Evolutionary conservation across 2,888 invertebrate species (phyloP).

Genomic region (Bugula neritina): DNA sequence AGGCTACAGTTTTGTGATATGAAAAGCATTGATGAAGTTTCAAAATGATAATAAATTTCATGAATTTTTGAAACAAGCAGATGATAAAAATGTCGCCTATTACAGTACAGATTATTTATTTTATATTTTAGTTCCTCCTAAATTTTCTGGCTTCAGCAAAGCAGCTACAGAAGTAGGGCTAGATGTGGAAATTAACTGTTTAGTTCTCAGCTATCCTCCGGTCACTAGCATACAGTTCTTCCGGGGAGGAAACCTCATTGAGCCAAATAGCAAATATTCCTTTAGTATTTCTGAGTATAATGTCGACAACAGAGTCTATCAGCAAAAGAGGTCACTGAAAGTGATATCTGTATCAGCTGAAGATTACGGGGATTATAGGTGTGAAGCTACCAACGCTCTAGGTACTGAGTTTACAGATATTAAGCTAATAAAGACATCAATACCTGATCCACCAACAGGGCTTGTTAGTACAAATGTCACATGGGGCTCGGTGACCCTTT

Average conservation of each 20-base stretch:
- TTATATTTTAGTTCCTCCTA: not conserved
- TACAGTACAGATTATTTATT: too few species aligned
- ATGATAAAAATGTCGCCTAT: too few species aligned
- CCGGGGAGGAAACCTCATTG: not conserved
- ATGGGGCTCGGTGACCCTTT: not conserved
- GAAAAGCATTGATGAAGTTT: too few species aligned
- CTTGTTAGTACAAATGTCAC: not conserved
- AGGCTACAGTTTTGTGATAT: too few species aligned
- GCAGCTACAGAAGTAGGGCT: not conserved
- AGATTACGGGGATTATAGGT: not conserved
- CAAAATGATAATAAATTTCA: too few species aligned
- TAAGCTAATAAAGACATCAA: not conserved
- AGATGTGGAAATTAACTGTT: not conserved
- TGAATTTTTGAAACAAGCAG: too few species aligned
- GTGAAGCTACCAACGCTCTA: not conserved
- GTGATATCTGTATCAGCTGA: not conserved
- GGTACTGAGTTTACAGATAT: not conserved
- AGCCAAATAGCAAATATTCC: not conserved
- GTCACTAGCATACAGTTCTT: not conserved
- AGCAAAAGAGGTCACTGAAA: not conserved
- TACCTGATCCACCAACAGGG: not conserved
- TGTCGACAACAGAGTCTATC: not conserved
- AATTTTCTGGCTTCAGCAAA: not conserved
- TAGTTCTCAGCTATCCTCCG: constrained; percentile 9
- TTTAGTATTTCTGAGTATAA: not conserved